Base-by-base conservation (phyloP, 2,888 invertebrate genomes). In the Microplitis deprimator region DNA sequence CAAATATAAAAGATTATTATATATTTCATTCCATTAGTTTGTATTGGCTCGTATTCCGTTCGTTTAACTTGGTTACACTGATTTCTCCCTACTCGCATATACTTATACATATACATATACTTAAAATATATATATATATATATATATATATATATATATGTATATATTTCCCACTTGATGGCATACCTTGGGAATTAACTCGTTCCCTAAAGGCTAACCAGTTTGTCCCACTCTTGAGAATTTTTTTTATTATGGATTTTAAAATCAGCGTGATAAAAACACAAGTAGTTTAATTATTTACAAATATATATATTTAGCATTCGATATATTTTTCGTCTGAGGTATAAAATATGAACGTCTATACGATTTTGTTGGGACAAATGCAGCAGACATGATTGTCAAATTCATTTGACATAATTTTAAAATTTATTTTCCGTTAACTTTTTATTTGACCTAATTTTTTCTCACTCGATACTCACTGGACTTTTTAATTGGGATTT, bases 171-270 rank as follows among this genome's bases (percentile, higher is more conserved):
- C 70, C 67, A 76, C 73, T 75, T 68, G 68, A 50, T 65, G 72
- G 59, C 67, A 75, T 75, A 76, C 59, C 68, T 59, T 78, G 73
- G 50, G 13, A 50, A 8, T 50, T 50, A 50, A 79, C 81, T 78
- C 74, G 83, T 79, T 79, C 81, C 83, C 84, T 84, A 87, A 87
- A 89, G 88, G 88, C 87, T 88, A 89, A 89, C 89, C 88, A 88
- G 89, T 89, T 89, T 88, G 87, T 87, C 88, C 89, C 89, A 88
- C 89, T 88, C 88, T 87, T 50, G 7, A 50, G 13, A 6, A 50
- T 50, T 84, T 73, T 40, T 40, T 73, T 72, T 39, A 8, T 39
- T 62, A 38, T 72, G 38, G 13, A 50, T 50, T 50, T 50, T 50
- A 50, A 50, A 50, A 50, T 50, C 50, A 50, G 10, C 13, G 50